Percentiles rank a stretch among this genome's conserved stretches.
Conservation (phyloP, 1,140 invertebrate species). For the Cydia fagiglandana region DNA sequence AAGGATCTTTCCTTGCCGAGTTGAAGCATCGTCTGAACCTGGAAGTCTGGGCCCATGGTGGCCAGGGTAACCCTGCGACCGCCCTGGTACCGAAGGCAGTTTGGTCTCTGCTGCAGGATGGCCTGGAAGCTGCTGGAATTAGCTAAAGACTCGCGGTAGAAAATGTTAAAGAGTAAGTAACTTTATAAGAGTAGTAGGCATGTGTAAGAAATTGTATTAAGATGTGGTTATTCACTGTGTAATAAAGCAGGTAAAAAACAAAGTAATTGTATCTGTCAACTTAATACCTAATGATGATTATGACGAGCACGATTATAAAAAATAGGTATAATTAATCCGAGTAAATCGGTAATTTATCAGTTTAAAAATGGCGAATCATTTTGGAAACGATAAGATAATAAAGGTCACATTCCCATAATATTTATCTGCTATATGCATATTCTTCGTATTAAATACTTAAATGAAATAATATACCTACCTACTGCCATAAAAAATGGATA, state of each 20-base stretch:
- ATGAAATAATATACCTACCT: too few relatives aligned
- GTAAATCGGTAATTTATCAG: not conserved
- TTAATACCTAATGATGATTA: too few relatives aligned
- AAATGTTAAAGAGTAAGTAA: slow-evolving; percentile 47
- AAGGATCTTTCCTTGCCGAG: slow-evolving; percentile 32
- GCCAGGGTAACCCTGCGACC: slow-evolving; percentile 33
- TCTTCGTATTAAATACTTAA: too few relatives aligned
- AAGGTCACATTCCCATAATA: not conserved
- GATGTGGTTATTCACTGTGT: too few relatives aligned
- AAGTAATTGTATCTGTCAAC: too few relatives aligned
- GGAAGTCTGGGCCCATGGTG: slow-evolving; percentile 41
- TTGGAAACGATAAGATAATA: not conserved
- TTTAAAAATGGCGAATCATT: not conserved
- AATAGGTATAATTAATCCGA: not conserved
- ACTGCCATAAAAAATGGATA: too few relatives aligned
- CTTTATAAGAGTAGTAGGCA: too few relatives aligned
- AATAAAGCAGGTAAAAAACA: too few relatives aligned
- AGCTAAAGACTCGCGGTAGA: slow-evolving; percentile 37
- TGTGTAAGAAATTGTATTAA: too few relatives aligned
- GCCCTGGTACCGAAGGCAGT: slow-evolving; percentile 35
- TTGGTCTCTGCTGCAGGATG: slow-evolving; percentile 33
- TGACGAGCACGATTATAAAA: too few relatives aligned
- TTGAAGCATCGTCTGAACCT: slow-evolving; percentile 34
- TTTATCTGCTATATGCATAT: not conserved
- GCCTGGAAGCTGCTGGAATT: slow-evolving; percentile 34